Evolutionary conservation across 2,113 vertebrate genomes (phyloP).

Genomic region (Microtus pennsylvanicus): DNA sequence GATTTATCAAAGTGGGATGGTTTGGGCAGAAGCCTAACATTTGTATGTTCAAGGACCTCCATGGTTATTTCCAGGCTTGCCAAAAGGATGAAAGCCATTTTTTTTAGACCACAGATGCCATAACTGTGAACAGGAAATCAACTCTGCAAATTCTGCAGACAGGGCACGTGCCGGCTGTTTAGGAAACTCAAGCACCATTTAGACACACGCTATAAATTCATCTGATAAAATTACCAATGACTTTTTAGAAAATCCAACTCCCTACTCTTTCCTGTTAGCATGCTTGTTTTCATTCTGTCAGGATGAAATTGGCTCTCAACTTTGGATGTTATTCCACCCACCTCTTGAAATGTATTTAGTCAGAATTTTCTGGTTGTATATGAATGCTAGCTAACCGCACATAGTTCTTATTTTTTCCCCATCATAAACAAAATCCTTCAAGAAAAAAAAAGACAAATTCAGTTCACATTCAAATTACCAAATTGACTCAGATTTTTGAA

Average conservation of each 20-base stretch:
- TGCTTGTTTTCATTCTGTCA: conserved; percentile 38
- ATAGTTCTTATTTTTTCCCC: neutral
- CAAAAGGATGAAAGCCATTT: conserved; percentile 23
- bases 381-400: conserved; percentile 8
- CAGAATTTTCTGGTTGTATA: conserved; percentile 57
- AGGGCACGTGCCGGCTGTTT: neutral
- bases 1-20: neutral
- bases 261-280: neutral
- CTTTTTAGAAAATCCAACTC: conserved; percentile 31
- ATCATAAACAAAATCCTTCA: conserved; percentile 47
- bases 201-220: neutral
- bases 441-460: conserved; percentile 57
- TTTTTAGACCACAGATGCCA: neutral
- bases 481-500: conserved; percentile 62
- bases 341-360: conserved; percentile 56
- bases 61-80: neutral
- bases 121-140: neutral
- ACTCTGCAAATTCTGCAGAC: neutral
- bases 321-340: conserved; percentile 42
- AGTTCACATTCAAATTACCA: conserved; percentile 56
- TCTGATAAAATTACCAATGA: conserved; percentile 29
- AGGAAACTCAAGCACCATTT: neutral
- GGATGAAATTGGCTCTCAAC: neutral
- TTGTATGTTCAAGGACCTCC: neutral
- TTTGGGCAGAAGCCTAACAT: neutral